Percentiles rank a stretch among this genome's conserved stretches.
Evolutionary conservation across 2,888 invertebrate genomes (phyloP).

Genomic region (Cyaniris semiargus): DNA sequence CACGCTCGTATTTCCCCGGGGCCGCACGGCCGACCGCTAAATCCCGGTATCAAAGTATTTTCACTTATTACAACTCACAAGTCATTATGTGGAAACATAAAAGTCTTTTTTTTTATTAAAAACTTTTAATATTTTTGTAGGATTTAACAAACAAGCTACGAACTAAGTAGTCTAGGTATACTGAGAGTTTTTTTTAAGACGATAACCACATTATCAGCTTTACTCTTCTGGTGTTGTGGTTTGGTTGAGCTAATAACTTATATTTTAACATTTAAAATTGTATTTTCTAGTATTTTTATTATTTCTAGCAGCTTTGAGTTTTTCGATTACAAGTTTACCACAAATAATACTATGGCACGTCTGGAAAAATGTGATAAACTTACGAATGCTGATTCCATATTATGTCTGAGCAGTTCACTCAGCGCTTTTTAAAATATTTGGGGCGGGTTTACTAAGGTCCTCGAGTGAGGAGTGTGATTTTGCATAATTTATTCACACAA

Average conservation of each 20-base stretch:
- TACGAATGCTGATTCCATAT: background rate
- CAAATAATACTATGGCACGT: background rate
- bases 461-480: background rate
- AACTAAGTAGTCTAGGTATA: background rate
- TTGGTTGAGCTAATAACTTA: background rate
- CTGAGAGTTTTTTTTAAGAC: background rate
- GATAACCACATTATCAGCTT: background rate
- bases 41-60: conserved; percentile 27
- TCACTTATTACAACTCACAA: conserved; percentile 21
- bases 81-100: conserved; percentile 3
- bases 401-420: background rate
- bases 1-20: conserved; percentile 33
- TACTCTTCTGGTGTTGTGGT: background rate
- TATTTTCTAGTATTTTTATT: too few species aligned
- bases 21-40: conserved; percentile 17
- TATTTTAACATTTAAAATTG: too few species aligned
- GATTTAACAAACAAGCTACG: background rate
- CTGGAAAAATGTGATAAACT: background rate
- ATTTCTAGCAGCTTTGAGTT: background rate
- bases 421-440: conserved; percentile 23
- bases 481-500: conserved; percentile 10
- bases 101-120: background rate
- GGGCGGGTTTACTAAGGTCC: conserved; percentile 21
- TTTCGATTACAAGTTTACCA: background rate
- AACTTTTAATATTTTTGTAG: background rate